These are phyloP conservation scores for Puma concolor DNA, from an alignment of 2,113 vertebrate species.

Conservation along the genomic window DNA sequence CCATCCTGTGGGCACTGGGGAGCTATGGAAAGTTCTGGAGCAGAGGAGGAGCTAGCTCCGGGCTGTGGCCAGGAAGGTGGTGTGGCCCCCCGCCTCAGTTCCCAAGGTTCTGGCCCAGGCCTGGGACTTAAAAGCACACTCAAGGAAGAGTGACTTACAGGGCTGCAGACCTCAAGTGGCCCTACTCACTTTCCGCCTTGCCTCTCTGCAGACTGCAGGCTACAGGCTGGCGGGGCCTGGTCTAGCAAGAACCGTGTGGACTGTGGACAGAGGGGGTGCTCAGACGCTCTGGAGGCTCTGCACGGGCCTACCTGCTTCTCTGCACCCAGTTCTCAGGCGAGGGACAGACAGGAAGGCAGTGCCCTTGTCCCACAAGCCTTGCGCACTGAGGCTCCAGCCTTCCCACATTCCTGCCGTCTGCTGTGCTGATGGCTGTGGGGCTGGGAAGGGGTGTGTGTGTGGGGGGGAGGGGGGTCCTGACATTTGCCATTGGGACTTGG, in stretches of 20 bases:
- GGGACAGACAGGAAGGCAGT: neutral
- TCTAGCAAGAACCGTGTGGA: neutral
- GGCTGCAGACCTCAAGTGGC: neutral
- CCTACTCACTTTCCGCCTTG: neutral
- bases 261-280: neutral
- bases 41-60: neutral
- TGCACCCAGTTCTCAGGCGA: rapidly evolving
- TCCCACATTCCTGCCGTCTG: neutral
- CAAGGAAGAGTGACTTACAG: neutral
- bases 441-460: neutral
- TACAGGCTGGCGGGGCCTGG: neutral
- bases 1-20: neutral
- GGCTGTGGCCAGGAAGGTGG: neutral
- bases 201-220: too few relatives aligned
- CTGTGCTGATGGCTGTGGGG: neutral
- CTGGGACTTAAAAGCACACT: neutral
- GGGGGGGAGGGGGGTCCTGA: neutral
- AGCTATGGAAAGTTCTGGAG: neutral
- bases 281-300: neutral
- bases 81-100: neutral
- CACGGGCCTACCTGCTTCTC: neutral
- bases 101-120: neutral
- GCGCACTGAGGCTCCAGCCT: neutral
- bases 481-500: neutral
- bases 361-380: neutral